phyloP scores from a whole-genome alignment of 2,797 vertebrate genomes.

The Phylloscopus collybita region DNA sequence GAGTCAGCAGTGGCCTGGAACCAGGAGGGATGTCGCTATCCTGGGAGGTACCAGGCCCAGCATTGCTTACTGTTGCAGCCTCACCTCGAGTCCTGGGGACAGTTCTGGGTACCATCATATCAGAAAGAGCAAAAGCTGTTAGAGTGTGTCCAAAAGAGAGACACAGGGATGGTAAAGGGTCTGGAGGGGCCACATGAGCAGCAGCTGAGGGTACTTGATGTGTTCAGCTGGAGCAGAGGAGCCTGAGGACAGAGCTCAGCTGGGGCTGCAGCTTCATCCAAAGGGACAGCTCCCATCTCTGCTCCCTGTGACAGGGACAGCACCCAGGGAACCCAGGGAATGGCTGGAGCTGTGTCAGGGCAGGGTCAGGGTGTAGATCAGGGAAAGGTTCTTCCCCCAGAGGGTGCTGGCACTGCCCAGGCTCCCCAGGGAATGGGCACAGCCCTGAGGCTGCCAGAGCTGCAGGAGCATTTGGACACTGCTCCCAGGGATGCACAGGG shows the following conservation, averaged over 20 bases:
- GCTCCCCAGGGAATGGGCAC: neutral
- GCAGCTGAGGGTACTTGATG: neutral
- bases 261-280: neutral
- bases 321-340: rapidly evolving
- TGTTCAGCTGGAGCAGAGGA: neutral
- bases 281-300: neutral
- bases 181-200: rapidly evolving
- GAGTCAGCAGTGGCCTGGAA: neutral
- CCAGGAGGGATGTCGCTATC: neutral
- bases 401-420: neutral
- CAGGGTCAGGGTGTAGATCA: rapidly evolving
- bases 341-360: rapidly evolving
- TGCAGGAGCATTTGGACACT: neutral
- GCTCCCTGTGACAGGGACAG: neutral
- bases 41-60: neutral
- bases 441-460: neutral
- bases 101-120: neutral
- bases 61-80: neutral
- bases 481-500: neutral
- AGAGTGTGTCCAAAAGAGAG: neutral
- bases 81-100: neutral
- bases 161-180: too few relatives aligned
- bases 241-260: neutral
- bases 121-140: neutral
- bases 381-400: neutral